phyloP scores from a whole-genome alignment of 2,797 vertebrate genomes.

The Hapalemur alaotrensis region DNA sequence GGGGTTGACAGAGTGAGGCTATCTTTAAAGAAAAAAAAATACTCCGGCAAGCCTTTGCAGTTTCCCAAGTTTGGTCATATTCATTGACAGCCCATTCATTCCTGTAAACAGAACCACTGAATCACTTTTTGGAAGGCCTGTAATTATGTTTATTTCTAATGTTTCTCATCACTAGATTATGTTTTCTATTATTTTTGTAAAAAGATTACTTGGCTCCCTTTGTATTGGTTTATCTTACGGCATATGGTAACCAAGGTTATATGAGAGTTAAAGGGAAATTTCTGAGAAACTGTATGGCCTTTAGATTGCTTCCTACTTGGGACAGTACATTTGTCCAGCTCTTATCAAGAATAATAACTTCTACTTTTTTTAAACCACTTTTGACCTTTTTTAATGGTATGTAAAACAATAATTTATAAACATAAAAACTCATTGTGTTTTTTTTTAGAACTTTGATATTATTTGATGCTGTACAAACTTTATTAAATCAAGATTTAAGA shows the following conservation, averaged over 20 bases:
- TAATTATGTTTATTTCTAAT: not conserved
- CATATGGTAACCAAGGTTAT: conserved; percentile 44
- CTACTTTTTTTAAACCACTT: conserved; percentile 76
- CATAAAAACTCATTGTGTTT: conserved; percentile 77
- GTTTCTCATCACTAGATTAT: not conserved
- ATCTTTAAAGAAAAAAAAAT: too few relatives aligned
- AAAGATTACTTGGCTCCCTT: not conserved
- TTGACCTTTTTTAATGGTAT: conserved; percentile 78
- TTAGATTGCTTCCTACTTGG: conserved; percentile 39
- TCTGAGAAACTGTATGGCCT: conserved; percentile 32
- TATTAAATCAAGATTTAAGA: conserved; percentile 72
- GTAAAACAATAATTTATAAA: conserved; percentile 70
- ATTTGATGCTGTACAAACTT: conserved; percentile 82
- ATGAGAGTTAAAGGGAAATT: conserved; percentile 57
- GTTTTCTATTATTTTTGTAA: conserved; percentile 15
- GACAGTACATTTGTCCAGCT: conserved; percentile 64
- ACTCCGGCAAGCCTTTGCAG: conserved; percentile 39
- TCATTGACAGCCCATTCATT: not conserved
- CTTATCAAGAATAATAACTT: conserved; percentile 72
- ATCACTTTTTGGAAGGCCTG: not conserved
- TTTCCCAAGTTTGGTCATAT: conserved; percentile 14
- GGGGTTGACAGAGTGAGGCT: too few relatives aligned
- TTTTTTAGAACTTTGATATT: conserved; percentile 83
- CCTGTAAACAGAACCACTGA: not conserved
- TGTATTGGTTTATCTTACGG: not conserved